phyloP scores from a whole-genome alignment of 1,140 invertebrate species.

The Ceratoteleas bidentatus region DNA sequence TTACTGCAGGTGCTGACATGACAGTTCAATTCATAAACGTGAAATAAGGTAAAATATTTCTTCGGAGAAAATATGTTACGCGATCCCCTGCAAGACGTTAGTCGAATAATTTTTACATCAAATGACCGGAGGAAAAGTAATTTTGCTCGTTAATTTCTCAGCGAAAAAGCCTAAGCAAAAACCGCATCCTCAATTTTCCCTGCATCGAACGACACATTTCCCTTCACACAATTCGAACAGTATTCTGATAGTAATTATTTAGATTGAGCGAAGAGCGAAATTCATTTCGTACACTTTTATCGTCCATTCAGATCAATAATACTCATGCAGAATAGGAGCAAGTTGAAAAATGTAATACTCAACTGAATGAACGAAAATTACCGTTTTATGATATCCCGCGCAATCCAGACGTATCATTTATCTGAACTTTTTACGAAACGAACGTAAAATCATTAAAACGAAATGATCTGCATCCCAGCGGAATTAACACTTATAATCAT shows the following conservation, averaged over 20 bases:
- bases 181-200: background rate
- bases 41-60: no score
- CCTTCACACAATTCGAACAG: no score
- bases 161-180: no score
- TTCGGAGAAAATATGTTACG: no score
- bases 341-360: slow-evolving; percentile 46
- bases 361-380: slow-evolving; percentile 48
- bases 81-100: no score
- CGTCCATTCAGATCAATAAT: slow-evolving; percentile 40
- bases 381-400: slow-evolving; percentile 27
- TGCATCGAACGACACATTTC: slow-evolving; percentile 3
- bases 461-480: slow-evolving; percentile 12
- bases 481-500: slow-evolving; percentile 15
- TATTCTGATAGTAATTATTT: slow-evolving; percentile 10
- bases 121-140: no score
- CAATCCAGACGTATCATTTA: slow-evolving; percentile 45
- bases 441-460: slow-evolving; percentile 35
- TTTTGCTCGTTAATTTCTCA: no score
- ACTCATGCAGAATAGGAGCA: slow-evolving; percentile 41
- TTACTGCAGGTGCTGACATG: no score
- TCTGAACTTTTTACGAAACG: slow-evolving; percentile 32
- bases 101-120: no score
- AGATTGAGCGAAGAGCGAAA: slow-evolving; percentile 33
- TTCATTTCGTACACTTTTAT: slow-evolving; percentile 49
- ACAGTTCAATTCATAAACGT: no score